A percentile compares a stretch with the other conserved stretches of the same genome.
Evolutionary conservation across 2,113 vertebrate species (phyloP).

Genomic region (Phocoena phocoena): DNA sequence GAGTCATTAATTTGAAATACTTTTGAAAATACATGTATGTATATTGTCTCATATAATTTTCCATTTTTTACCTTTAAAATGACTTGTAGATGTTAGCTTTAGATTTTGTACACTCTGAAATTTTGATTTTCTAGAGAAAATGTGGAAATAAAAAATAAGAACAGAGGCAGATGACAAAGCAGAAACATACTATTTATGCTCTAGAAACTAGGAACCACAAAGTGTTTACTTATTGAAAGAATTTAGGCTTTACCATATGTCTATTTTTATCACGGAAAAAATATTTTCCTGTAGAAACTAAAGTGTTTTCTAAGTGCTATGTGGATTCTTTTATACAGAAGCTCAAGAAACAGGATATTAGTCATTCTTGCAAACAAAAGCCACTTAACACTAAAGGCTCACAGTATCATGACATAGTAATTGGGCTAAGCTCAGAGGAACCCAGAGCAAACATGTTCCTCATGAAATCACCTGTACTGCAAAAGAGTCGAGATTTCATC

Average conservation of each 20-base stretch:
- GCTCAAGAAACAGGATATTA: neutral
- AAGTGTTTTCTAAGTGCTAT: neutral
- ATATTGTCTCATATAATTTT: conserved; percentile 4
- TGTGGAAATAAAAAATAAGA: neutral
- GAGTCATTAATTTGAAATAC: conserved; percentile 19
- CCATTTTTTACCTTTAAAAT: neutral
- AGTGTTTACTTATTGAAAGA: neutral
- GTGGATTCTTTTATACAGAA: neutral
- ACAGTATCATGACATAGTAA: neutral
- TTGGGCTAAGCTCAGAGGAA: neutral
- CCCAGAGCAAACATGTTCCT: neutral
- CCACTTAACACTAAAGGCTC: neutral
- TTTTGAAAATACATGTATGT: conserved; percentile 9
- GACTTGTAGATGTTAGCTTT: neutral
- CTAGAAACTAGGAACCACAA: neutral
- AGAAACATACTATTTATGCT: neutral
- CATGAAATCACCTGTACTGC: neutral
- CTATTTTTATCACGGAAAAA: conserved; percentile 7
- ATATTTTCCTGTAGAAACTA: neutral
- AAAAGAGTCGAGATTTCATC: neutral
- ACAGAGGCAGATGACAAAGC: neutral
- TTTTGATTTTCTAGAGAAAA: conserved; percentile 1
- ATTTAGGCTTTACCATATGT: neutral
- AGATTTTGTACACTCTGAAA: neutral
- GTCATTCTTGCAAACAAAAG: neutral